Base-by-base conservation (phyloP, 1,140 invertebrate species). In the Megathymus violae region DNA sequence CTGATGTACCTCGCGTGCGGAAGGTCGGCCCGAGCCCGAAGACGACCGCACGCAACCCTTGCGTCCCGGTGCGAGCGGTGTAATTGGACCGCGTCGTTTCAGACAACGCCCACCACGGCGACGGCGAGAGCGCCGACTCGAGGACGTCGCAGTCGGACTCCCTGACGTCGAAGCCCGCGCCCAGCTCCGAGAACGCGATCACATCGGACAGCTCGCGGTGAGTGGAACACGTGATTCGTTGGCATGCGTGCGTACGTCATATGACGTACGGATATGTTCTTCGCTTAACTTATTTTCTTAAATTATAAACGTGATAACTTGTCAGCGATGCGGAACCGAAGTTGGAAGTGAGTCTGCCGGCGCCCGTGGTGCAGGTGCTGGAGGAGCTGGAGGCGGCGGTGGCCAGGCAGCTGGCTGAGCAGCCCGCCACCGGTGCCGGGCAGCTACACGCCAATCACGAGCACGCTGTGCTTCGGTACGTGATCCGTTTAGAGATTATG, bases 201-300 rank as follows among this genome's bases (percentile, higher is more conserved):
- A 91, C 89, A 10, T 91, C 89, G 0, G 91, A 92, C 34, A 92
- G 89, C 60, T 91, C 89, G 3, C 84, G 89, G 91, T 91, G 67
- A 52, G 31, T 47, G n/a, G n/a, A n/a, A n/a, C n/a, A n/a, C n/a
- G n/a, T 7, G 6, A 43, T 43, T 47, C 15, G 34, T 1, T 47
- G 10, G 10, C 25, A 51, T n/a, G n/a, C n/a, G n/a, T n/a, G n/a
- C n/a, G n/a, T n/a, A n/a, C n/a, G n/a, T n/a, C n/a, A n/a, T n/a
- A n/a, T n/a, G n/a, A n/a, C n/a, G n/a, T n/a, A n/a, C n/a, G n/a
- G n/a, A n/a, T n/a, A n/a, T n/a, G n/a, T n/a, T n/a, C n/a, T n/a
- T n/a, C n/a, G n/a, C n/a, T n/a, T n/a, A n/a, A n/a, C n/a, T n/a
- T n/a, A n/a, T n/a, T n/a, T n/a, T n/a, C n/a, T n/a, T n/a, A n/a